phyloP scores from a whole-genome alignment of 2,113 vertebrate species.

The Rafetus swinhoei region DNA sequence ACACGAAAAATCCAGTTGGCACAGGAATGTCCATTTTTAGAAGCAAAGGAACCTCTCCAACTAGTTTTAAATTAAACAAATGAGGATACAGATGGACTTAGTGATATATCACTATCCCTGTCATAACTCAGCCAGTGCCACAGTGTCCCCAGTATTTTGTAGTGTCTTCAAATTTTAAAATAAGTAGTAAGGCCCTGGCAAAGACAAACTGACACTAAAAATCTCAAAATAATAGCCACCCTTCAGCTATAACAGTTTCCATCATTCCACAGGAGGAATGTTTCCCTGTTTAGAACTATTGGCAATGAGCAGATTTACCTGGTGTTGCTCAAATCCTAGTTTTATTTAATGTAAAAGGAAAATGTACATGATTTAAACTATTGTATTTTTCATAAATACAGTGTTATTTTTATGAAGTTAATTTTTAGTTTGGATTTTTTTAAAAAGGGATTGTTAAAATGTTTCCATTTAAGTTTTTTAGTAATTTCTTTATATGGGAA shows the following conservation, averaged over 20 bases:
- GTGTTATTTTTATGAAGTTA: no score
- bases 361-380: no score
- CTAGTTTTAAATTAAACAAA: no score
- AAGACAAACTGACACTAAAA: background rate
- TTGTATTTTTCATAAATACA: no score
- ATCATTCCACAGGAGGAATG: background rate
- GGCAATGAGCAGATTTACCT: background rate
- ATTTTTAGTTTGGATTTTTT: no score
- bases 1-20: background rate
- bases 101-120: background rate
- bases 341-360: no score
- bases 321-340: no score
- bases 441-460: no score
- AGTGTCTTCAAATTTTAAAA: background rate
- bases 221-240: background rate
- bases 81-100: background rate
- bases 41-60: background rate
- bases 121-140: background rate
- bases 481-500: no score
- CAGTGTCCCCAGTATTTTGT: background rate
- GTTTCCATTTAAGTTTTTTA: no score
- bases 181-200: background rate
- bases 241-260: background rate
- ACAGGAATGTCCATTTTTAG: background rate
- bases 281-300: background rate